Evolutionary conservation across 2,888 invertebrate genomes (phyloP).

Genomic region (Philereme vetulata): DNA sequence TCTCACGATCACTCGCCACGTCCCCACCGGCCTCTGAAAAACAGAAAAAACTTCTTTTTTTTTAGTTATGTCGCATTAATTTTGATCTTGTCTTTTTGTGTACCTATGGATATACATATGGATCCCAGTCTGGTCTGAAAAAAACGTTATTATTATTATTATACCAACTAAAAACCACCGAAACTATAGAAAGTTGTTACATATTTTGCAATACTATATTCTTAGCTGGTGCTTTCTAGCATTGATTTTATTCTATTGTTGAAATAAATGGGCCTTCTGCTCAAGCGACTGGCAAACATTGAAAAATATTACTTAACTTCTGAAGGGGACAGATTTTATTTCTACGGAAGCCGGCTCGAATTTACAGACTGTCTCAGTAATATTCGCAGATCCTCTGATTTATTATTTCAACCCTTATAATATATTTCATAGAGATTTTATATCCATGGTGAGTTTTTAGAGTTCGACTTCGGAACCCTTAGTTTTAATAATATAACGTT

Average conservation of each 20-base stretch:
- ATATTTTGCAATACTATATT: neutral
- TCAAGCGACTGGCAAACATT: conserved; percentile 23
- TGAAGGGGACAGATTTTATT: conserved; percentile 33
- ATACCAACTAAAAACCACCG: no score
- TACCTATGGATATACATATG: no score
- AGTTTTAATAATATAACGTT: no score
- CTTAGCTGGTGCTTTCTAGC: neutral
- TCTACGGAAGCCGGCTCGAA: conserved; percentile 18
- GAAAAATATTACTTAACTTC: conserved; percentile 26
- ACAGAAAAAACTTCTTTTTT: no score
- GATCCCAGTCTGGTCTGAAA: no score
- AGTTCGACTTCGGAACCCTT: no score
- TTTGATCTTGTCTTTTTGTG: no score
- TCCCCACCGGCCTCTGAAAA: no score
- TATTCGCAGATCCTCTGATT: conserved; percentile 32
- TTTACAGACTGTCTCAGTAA: conserved; percentile 24
- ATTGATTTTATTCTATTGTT: conserved; percentile 7
- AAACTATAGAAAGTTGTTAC: neutral
- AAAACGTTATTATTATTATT: no score
- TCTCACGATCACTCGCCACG: no score
- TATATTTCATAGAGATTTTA: conserved; percentile 19
- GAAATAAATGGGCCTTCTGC: conserved; percentile 13
- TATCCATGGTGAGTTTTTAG: no score
- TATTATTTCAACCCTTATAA: conserved; percentile 28
- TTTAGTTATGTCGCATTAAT: no score